Evolutionary conservation across 23 tunicate genomes (phyloP), one percentile per base, ranked within the genome.

Genomic region (Halocynthia aurantium): DNA sequence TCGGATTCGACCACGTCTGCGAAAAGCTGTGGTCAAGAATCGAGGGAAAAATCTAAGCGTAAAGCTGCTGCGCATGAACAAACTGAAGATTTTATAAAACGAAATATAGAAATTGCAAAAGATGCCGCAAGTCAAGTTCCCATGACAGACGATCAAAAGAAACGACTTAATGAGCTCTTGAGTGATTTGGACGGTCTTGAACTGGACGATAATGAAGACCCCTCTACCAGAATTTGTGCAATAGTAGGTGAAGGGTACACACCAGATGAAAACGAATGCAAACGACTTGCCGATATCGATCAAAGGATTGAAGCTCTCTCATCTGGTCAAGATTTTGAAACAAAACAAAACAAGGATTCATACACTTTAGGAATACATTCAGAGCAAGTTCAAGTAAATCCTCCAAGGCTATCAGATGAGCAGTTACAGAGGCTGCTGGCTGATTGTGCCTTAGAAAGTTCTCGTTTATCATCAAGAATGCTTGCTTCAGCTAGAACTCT

Each of bases 121-220:
- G 97, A 90, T 57, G 86, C 97, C 19, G 97, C 87, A 6, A 90
- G 76, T 81, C 75, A 62, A 58, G 75, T 84, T 6, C 76, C 84
- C 49, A 90, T 90, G 97, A 90, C 97, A 2, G 86, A 77, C 17
- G 97, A 90, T 11, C 90, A 90, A 57, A 90, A 90, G 53, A 58
- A 81, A 55, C 52, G 97, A 55, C 72, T 90, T 51, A 55, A 78
- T 22, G 84, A 62, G 6, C 76, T 90, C 13, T 67, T 90, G 76
- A 54, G 77, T 31, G 97, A 90, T 60, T 58, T 81, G 0, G 88
- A 85, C 67, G 82, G 73, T 7, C 66, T 61, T 10, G 85, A 79
- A 31, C 13, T 83, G 0, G 81, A 74, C 8, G 5, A 52, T 40
- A 50, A 15, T 49, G 76, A 50, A 31, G 44, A 31, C 44, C 44